Base-by-base conservation (phyloP, 2,888 invertebrate species). In the Hemaris fuciformis region DNA sequence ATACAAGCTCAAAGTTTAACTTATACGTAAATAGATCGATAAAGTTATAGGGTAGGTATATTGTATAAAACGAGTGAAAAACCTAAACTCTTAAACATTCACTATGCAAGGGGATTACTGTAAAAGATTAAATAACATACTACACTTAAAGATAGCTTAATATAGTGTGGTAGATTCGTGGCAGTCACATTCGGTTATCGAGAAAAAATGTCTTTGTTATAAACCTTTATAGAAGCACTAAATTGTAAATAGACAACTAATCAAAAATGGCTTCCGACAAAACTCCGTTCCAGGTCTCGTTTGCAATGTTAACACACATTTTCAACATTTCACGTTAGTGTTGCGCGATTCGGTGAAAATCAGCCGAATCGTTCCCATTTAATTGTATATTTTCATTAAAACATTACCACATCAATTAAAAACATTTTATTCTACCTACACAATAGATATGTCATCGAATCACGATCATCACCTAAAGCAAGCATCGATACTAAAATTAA, bases 51-150 rank as follows among this genome's bases (percentile, higher is more conserved):
- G 83, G 85, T 89, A 90, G 83, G 85, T 89, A 90, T 87, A 90
- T 88, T 90, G 91, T 92, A 92, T 89, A 92, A 91, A 92, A 92
- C 86, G 89, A 90, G 91, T 92, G 91, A 89, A 91, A 91, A 92
- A 90, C 88, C 89, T 89, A 90, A 91, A 86, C 84, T 77, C 87
- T 89, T 90, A 89, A 77, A 83, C 69, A 76, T 82, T 71, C 85
- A 89, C 85, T 89, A 91, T 86, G 86, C 87, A 87, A 86, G 84
- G 85, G 86, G 82, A 81, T 87, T 87, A 90, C 83, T 84, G 88
- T 90, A 87, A 85, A 88, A 83, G 69, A 84, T 88, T 87, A 87
- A 85, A 87, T 83, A 87, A 87, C 80, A 70, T 80, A 83, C 89
- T 92, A 91, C 85, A 91, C 89, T 90, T 91, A 92, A 85, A 84